phyloP scores from a whole-genome alignment of 2,797 vertebrate genomes.

The Tenualosa ilisha region DNA sequence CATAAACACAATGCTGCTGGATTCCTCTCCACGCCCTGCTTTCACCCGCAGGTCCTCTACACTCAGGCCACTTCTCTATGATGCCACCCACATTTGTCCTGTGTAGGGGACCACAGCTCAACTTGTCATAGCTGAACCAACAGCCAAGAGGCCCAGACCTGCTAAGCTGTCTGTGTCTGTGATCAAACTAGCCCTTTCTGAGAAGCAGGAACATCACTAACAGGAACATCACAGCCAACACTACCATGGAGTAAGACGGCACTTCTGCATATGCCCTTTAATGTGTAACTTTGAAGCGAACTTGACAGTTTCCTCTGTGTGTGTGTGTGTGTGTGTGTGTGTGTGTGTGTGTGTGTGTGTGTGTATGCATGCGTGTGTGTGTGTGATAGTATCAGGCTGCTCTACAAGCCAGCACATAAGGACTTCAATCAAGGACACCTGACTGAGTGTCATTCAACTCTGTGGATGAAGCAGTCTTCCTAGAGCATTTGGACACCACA shows the following conservation, averaged over 20 bases:
- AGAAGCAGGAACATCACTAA: neutral
- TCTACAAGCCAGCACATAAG: neutral
- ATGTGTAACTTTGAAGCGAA: neutral
- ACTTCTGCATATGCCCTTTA: neutral
- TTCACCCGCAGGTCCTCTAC: neutral
- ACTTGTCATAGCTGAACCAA: neutral
- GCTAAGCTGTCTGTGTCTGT: neutral
- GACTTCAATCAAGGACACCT: neutral
- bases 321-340: slow-evolving; percentile 10
- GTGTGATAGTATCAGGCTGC: neutral
- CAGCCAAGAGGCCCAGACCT: neutral
- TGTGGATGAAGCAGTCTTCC: neutral
- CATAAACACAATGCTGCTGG: neutral
- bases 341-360: neutral
- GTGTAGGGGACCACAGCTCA: neutral
- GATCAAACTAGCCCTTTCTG: neutral
- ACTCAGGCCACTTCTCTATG: neutral
- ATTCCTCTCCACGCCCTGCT: neutral
- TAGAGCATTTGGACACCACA: neutral
- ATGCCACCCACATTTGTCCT: neutral
- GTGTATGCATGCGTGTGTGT: slow-evolving; percentile 20
- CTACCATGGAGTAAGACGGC: neutral
- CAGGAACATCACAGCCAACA: neutral
- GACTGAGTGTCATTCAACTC: neutral
- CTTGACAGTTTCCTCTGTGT: neutral